These are phyloP conservation scores for Colius striatus DNA, from an alignment of 2,113 vertebrate genomes.

Conservation along the genomic window DNA sequence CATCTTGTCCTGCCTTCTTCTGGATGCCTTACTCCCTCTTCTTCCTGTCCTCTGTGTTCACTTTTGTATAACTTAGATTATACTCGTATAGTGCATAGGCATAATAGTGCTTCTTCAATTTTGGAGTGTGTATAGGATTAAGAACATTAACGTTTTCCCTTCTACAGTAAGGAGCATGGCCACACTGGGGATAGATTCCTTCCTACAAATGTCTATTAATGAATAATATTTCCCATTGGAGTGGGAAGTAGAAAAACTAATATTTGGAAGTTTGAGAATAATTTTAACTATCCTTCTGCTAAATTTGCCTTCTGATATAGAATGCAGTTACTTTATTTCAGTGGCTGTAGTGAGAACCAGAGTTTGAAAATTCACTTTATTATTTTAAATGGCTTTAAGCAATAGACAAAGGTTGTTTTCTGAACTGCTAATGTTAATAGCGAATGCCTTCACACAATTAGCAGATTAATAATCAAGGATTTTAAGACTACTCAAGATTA, in stretches of 20 bases:
- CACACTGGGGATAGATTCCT: not conserved
- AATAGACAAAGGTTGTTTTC: not conserved
- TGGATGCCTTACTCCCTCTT: not conserved
- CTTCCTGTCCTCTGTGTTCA: not conserved
- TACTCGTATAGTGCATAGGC: not conserved
- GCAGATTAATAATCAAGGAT: conserved; percentile 48
- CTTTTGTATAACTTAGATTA: not conserved
- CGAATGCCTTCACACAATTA: conserved; percentile 36
- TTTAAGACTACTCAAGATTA: conserved; percentile 57
- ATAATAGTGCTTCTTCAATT: not conserved
- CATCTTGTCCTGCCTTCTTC: not conserved
- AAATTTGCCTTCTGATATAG: not conserved
- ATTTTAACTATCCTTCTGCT: not conserved
- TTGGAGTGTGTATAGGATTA: not conserved
- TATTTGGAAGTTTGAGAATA: not conserved
- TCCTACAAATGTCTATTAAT: not conserved
- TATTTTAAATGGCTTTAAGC: conserved; percentile 42
- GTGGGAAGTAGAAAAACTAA: not conserved
- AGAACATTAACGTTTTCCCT: not conserved
- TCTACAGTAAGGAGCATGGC: not conserved
- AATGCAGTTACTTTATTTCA: conserved; percentile 10
- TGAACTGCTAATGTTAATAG: conserved; percentile 20
- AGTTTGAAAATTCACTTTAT: conserved; percentile 24
- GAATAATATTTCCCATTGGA: not conserved
- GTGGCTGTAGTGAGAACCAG: not conserved